These are phyloP conservation scores for Gonioctena quinquepunctata DNA, from an alignment of 1,140 invertebrate genomes.

Conservation along the genomic window DNA sequence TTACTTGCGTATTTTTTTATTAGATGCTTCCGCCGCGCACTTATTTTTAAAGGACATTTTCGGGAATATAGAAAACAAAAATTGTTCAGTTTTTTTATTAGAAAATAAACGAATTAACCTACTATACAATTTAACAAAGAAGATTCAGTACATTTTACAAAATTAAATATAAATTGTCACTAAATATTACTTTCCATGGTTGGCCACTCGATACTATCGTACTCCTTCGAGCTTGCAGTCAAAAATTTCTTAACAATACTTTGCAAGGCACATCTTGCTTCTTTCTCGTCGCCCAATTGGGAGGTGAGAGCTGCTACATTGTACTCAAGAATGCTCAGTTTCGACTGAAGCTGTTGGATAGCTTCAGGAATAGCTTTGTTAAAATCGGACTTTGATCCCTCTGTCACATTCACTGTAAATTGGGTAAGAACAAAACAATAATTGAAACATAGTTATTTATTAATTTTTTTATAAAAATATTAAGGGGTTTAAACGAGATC, in stretches of 20 bases:
- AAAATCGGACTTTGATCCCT: constrained; percentile 34
- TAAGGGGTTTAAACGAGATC: background rate
- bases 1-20: too few relatives aligned
- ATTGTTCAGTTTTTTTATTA: too few relatives aligned
- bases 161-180: background rate
- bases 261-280: constrained; percentile 47
- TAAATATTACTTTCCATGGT: constrained; percentile 46
- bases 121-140: background rate
- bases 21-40: too few relatives aligned
- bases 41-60: too few relatives aligned
- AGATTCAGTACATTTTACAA: background rate
- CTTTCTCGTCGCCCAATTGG: constrained; percentile 49
- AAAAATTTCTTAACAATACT: constrained; percentile 49
- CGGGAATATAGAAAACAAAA: too few relatives aligned
- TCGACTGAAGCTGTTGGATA: constrained; percentile 41
- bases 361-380: constrained; percentile 34
- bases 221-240: constrained; percentile 40
- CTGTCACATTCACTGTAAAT: constrained; percentile 40
- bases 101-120: background rate
- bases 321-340: constrained; percentile 48
- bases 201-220: constrained; percentile 42
- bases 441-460: background rate
- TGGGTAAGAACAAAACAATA: background rate
- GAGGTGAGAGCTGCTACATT: constrained; percentile 43
- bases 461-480: background rate